These are phyloP conservation scores for Macrotis lagotis DNA, from an alignment of 2,113 vertebrate genomes.

Conservation along the genomic window DNA sequence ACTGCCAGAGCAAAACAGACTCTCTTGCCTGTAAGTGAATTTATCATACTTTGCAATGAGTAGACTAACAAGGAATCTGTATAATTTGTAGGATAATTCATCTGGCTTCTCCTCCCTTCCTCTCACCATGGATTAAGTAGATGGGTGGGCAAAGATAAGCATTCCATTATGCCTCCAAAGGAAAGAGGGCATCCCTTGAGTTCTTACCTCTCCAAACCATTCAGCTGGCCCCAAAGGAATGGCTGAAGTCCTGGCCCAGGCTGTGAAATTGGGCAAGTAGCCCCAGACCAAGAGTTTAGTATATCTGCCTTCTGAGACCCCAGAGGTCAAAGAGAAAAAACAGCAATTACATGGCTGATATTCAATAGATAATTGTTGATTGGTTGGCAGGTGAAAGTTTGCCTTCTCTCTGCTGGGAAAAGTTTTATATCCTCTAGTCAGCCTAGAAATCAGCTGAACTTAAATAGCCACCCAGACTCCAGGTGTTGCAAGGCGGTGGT, in stretches of 20 bases:
- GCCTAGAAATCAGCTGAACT: neutral
- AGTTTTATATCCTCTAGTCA: neutral
- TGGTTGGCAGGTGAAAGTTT: neutral
- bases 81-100: neutral
- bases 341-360: neutral
- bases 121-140: neutral
- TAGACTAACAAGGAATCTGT: conserved; percentile 2
- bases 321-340: neutral
- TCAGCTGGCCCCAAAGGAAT: neutral
- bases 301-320: neutral
- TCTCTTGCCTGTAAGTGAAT: neutral
- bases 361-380: neutral
- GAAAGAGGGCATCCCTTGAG: neutral
- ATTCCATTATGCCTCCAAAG: neutral
- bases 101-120: neutral
- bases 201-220: neutral
- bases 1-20: neutral
- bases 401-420: fast-evolving
- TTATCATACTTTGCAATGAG: neutral
- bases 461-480: neutral
- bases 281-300: neutral
- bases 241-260: neutral
- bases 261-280: neutral
- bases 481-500: neutral
- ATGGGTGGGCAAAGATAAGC: neutral